These are phyloP conservation scores for Cisticola juncidis DNA, from an alignment of 2,113 vertebrate genomes.

Conservation along the genomic window DNA sequence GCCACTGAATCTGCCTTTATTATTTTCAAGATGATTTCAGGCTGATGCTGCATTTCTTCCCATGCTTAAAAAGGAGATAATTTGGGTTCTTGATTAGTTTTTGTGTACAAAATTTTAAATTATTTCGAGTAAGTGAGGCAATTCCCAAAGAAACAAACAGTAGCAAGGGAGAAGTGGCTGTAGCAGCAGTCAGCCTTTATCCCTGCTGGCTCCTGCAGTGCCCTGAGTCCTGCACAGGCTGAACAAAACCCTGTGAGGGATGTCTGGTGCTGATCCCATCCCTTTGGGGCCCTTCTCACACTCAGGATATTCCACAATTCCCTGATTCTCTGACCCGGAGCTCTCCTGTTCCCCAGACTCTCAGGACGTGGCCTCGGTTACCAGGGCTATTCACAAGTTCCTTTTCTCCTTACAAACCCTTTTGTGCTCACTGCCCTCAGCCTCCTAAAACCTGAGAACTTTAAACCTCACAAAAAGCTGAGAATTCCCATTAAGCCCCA, in stretches of 20 bases:
- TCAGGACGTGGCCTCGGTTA: no score
- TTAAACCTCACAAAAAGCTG: background rate
- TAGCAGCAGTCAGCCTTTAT: background rate
- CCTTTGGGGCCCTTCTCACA: background rate
- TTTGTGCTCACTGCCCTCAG: background rate
- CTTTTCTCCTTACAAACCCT: background rate
- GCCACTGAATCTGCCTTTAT: conserved; percentile 28
- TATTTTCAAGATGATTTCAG: background rate
- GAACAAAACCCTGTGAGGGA: background rate
- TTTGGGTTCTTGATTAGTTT: conserved; percentile 57
- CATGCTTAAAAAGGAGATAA: conserved; percentile 17
- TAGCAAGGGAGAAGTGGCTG: background rate
- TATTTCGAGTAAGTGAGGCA: conserved; percentile 48
- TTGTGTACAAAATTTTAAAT: conserved; percentile 61
- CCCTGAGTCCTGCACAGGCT: background rate
- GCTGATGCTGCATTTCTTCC: conserved; percentile 50
- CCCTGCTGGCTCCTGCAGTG: background rate
- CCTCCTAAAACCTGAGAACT: background rate
- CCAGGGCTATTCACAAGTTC: background rate
- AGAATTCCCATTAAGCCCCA: background rate
- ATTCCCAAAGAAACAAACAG: conserved; percentile 49
- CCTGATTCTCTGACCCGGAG: background rate
- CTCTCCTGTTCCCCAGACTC: background rate
- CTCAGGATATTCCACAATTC: background rate
- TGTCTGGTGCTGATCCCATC: background rate